These are phyloP conservation scores for Meta bourneti DNA, from an alignment of 2,888 invertebrate species.

Conservation along the genomic window DNA sequence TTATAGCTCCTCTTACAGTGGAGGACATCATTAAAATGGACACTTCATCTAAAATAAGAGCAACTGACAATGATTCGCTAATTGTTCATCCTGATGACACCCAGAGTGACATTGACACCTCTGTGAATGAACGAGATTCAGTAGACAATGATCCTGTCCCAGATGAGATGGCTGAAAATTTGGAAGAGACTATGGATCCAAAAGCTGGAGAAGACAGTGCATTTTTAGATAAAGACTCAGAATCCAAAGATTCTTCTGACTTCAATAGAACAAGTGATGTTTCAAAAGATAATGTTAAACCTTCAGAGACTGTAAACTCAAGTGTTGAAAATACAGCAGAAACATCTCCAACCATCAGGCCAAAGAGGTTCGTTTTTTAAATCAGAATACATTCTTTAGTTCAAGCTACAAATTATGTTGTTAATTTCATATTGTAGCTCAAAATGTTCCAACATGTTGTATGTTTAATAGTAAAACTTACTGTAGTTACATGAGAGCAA, in stretches of 20 bases:
- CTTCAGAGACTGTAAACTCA: slow-evolving; percentile 61
- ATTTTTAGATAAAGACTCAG: not conserved
- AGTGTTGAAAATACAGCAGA: slow-evolving; percentile 44
- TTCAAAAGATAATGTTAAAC: slow-evolving; percentile 36
- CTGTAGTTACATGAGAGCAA: not conserved
- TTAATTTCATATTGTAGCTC: slow-evolving; percentile 10
- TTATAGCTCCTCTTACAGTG: slow-evolving; percentile 79
- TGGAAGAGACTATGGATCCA: not conserved
- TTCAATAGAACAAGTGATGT: slow-evolving; percentile 14
- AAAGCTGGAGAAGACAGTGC: not conserved
- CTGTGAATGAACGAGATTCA: slow-evolving; percentile 77
- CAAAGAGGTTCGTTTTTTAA: slow-evolving; percentile 78
- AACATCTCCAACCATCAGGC: slow-evolving; percentile 55
- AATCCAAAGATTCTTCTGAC: slow-evolving; percentile 12
- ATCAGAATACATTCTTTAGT: slow-evolving; percentile 71
- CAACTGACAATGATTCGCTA: slow-evolving; percentile 80
- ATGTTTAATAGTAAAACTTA: not conserved
- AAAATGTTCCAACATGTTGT: slow-evolving; percentile 9
- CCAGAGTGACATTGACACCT: slow-evolving; percentile 80
- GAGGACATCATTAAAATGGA: slow-evolving; percentile 79
- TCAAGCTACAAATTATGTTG: slow-evolving; percentile 54
- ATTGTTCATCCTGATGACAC: slow-evolving; percentile 81
- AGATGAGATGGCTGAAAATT: slow-evolving; percentile 40
- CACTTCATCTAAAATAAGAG: slow-evolving; percentile 76
- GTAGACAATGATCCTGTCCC: slow-evolving; percentile 35